Evolutionary conservation across 2,113 vertebrate genomes (phyloP), one percentile per base, ranked within the genome.

Genomic region (Geococcyx californianus): DNA sequence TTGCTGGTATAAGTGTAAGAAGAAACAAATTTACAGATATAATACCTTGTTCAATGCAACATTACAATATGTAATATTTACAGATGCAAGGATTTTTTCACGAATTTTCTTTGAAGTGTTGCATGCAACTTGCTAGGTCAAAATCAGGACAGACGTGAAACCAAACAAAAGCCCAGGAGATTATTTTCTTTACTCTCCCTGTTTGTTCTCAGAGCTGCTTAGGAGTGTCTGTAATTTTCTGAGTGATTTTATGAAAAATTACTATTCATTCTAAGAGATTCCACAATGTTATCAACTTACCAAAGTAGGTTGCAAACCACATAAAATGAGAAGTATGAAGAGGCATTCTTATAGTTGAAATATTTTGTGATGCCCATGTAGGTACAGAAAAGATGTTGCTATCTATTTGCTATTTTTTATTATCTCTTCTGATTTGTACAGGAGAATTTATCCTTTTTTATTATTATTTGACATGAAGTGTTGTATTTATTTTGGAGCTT

Each of bases 381-480:
- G 94, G 97, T 97, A 97, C 89, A 63, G 75, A 93, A 77, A 95
- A 87, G 76, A 70, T 91, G 95, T 98, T 98, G 98, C 97, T 98
- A 93, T 98, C 97, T 98, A 96, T 98, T 97, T 90, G 42, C 92
- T 96, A 82, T 91, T 97, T 98, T 97, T 97, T 97, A 97, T 97
- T 97, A 96, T 97, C 94, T 98, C 98, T 98, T 98, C 97, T 97
- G 98, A 98, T 98, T 98, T 98, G 96, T 98, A 97, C 97, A 98
- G 98, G 98, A 98, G 98, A 98, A 87, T 91, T 90, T 96, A 95
- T 92, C 79, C 69, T 97, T 97, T 98, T 94, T 96, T 97, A 93
- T 97, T 98, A 97, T 97, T 75, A 85, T 97, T 98, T 97, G 81
- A 97, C 95, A 97, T 96, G 89, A 95, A 92, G 74, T 96, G 74